Conservation (phyloP, 2,113 vertebrate species). For the Cryptotis parvus region DNA sequence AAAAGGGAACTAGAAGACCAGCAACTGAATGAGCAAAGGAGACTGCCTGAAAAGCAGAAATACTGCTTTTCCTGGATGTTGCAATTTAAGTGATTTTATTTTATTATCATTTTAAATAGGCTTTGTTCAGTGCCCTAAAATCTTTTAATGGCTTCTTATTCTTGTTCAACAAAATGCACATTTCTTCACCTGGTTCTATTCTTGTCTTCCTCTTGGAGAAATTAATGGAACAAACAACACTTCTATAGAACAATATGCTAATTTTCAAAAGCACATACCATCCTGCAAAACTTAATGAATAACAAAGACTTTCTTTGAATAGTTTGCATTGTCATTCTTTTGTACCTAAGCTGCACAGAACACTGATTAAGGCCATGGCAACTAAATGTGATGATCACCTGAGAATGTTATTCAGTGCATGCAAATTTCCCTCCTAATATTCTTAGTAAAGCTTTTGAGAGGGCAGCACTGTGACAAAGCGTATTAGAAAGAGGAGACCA, state of each 20-base stretch:
- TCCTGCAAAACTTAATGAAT: constrained; percentile 7
- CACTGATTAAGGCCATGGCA: constrained; percentile 4
- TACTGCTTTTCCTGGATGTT: constrained; percentile 11
- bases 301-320: not conserved
- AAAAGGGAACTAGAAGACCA: not conserved
- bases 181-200: constrained; percentile 52
- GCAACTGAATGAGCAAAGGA: not conserved
- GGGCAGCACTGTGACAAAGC: constrained; percentile 46
- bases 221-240: constrained; percentile 52
- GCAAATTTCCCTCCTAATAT: constrained; percentile 48
- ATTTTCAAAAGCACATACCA: constrained; percentile 51
- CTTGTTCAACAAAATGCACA: constrained; percentile 60
- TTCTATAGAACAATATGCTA: constrained; percentile 56
- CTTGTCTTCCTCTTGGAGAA: constrained; percentile 41
- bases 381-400: constrained; percentile 23
- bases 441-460: constrained; percentile 34
- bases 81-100: constrained; percentile 36
- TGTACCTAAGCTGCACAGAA: not conserved
- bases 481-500: constrained; percentile 65
- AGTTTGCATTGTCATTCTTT: not conserved
- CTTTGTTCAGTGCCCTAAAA: constrained; percentile 52
- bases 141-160: constrained; percentile 50
- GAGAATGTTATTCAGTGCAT: constrained; percentile 42
- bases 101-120: constrained; percentile 56
- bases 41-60: not conserved